A percentile compares a stretch with the other conserved stretches of the same genome.
Conservation (phyloP, 2,888 invertebrate genomes). For the Zelleria hepariella region DNA sequence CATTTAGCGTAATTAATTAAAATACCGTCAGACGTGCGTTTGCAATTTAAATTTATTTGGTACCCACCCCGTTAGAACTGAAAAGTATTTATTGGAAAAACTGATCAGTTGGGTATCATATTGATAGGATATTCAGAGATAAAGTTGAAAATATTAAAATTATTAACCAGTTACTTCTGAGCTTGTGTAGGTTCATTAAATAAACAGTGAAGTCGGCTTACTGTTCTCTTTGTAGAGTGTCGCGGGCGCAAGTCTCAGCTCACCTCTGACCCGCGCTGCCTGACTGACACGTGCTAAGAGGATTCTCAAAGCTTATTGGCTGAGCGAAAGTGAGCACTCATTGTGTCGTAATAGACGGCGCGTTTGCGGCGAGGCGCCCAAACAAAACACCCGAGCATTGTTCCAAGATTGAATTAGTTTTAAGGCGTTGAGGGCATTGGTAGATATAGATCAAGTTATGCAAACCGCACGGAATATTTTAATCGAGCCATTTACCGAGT, state of each 20-base stretch:
- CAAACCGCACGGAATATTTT: slow-evolving; percentile 14
- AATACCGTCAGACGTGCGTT: too few relatives aligned
- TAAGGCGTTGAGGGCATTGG: slow-evolving; percentile 7
- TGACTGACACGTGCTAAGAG: slow-evolving; percentile 48
- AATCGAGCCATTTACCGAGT: slow-evolving; percentile 16
- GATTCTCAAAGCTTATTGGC: slow-evolving; percentile 48
- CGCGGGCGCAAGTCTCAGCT: slow-evolving; percentile 31
- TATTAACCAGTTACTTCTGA: too few relatives aligned
- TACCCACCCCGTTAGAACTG: too few relatives aligned
- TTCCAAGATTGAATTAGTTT: slow-evolving; percentile 18
- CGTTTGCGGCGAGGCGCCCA: slow-evolving; percentile 23
- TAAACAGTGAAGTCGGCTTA: not conserved
- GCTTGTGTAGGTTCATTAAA: not conserved
- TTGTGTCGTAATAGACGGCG: slow-evolving; percentile 38
- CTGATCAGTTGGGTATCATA: too few relatives aligned
- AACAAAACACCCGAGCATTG: slow-evolving; percentile 20
- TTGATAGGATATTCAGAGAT: too few relatives aligned
- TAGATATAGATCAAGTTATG: slow-evolving; percentile 12
- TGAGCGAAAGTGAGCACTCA: slow-evolving; percentile 43
- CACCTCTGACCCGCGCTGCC: slow-evolving; percentile 48
- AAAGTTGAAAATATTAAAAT: too few relatives aligned
- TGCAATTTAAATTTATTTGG: too few relatives aligned
- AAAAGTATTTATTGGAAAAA: too few relatives aligned
- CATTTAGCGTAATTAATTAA: too few relatives aligned
- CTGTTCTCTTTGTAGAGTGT: not conserved